A percentile compares a stretch with the other conserved stretches of the same genome.
These are phyloP conservation scores for Enteromius trimaculatus DNA, from an alignment of 2,797 vertebrate species.

Conservation along the genomic window DNA sequence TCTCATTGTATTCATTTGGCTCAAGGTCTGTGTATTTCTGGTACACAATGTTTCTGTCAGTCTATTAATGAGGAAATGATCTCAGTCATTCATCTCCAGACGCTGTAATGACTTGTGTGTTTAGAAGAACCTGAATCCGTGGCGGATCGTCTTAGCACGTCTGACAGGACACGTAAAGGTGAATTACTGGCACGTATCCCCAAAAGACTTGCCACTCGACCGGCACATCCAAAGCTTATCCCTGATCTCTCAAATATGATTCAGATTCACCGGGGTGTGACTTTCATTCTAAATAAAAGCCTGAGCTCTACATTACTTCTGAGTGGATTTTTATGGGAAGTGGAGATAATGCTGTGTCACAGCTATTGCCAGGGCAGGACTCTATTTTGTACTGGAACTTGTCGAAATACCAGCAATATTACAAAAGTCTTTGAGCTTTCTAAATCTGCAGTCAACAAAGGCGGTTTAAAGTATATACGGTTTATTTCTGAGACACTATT, in stretches of 20 bases:
- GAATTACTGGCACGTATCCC: conserved; percentile 40
- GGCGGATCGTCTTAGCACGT: neutral
- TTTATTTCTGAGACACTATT: neutral
- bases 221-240: conserved; percentile 28
- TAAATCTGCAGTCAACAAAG: neutral
- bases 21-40: conserved; percentile 56
- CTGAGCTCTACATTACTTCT: conserved; percentile 40
- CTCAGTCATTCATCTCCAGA: conserved; percentile 44
- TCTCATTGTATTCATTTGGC: conserved; percentile 61
- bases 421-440: too few species aligned
- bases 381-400: neutral
- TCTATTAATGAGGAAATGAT: conserved; percentile 51
- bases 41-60: conserved; percentile 44
- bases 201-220: conserved; percentile 13
- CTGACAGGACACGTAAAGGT: conserved; percentile 29
- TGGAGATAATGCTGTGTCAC: conserved; percentile 22
- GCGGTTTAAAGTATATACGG: neutral
- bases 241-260: conserved; percentile 49
- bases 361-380: neutral
- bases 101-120: conserved; percentile 30
- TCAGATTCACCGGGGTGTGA: conserved; percentile 51
- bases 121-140: conserved; percentile 4
- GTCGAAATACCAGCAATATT: neutral
- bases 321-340: conserved; percentile 35
- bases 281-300: conserved; percentile 55